Base-by-base conservation (phyloP, 2,113 vertebrate genomes). In the Poeciliopsis occidentalis region DNA sequence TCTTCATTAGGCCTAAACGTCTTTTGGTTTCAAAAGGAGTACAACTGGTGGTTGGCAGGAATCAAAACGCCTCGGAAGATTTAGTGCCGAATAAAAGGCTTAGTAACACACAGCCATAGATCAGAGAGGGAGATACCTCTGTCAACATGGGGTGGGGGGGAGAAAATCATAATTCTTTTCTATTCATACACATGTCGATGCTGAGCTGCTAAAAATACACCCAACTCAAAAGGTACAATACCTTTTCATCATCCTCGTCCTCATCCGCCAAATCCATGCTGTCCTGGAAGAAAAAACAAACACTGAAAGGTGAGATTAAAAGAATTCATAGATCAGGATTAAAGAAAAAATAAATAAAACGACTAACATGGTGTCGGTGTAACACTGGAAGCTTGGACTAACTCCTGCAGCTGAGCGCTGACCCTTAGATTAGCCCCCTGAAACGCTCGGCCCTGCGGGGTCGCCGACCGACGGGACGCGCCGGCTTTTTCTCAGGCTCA, bases 231-330 rank as follows among this genome's bases (percentile, higher is more conserved):
- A 68, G 22, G 19, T 31, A 66, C 71, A 7, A 8, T 89, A 98
- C 97, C 94, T 96, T 98, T 66, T 98, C 97, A 47, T 99, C 97
- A 0, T 98, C 98, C 8, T 97, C 96, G 0, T 98, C 96, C 0
- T 98, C 97, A 4, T 98, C 97, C 24, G 92, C 95, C 27, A 96
- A 4, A 41, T 97, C 95, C 77, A 96, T 94, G 64, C 87, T 92
- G n/a, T 96, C 96, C 98, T 99, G 83, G 67, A 94, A 95, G 75
- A 22, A 60, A 47, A 71, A 54, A 34, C 19, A 47, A 15, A 34
- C 8, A 57, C 1, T 26, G 4, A 37, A 15, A 64, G 47, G 15
- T 44, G 63, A 76, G 47, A 69, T 26, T 30, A 4, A 26, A 26
- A 10, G 37, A 30, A 65, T n/a, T 69, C 3, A 5, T 29, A 31